Evolutionary conservation across 2,888 invertebrate species (phyloP), one percentile per base, ranked within the genome.

Genomic region (Euphydryas editha): DNA sequence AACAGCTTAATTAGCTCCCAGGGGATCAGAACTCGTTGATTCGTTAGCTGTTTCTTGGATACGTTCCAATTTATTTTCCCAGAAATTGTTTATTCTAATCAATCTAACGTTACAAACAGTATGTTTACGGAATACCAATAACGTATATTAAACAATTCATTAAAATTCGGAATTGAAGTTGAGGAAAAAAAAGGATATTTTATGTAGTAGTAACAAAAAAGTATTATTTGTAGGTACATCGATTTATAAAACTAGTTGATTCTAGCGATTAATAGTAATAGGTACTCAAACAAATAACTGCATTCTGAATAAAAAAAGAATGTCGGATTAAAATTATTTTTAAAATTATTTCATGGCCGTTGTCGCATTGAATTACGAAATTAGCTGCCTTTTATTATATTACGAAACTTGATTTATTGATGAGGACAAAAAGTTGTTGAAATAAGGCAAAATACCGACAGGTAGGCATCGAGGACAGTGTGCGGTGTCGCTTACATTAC

Each of bases 401-500:
- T 68, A 62, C 66, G 59, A 71, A 68, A 72, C 63, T 47, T 67
- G 67, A 63, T 62, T 68, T 77, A 78, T 78, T 75, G 78, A 81
- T 62, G 70, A 69, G 59, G 70, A 75, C 77, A 85, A 85, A 85
- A 85, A 83, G 72, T 75, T 67, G 75, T 78, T 77, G 74, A 76
- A 79, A 76, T 78, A 74, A 76, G 79, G 77, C 76, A 76, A 78
- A 80, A 77, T 76, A 72, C 42, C 55, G 72, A 57, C 60, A 68
- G 65, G 71, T 71, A 71, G 68, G 68, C 65, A 75, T 76, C 73
- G 77, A 81, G 81, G 79, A 75, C 81, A 75, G 51, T 71, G 75
- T 76, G 72, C 73, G 78, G 81, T 86, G 78, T 87, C 80, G 72
- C 75, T 86, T 86, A 78, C 84, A 78, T 61, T 69, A 59, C 59